phyloP scores from a whole-genome alignment of 2,888 invertebrate species.

The Nomada lathburiana region DNA sequence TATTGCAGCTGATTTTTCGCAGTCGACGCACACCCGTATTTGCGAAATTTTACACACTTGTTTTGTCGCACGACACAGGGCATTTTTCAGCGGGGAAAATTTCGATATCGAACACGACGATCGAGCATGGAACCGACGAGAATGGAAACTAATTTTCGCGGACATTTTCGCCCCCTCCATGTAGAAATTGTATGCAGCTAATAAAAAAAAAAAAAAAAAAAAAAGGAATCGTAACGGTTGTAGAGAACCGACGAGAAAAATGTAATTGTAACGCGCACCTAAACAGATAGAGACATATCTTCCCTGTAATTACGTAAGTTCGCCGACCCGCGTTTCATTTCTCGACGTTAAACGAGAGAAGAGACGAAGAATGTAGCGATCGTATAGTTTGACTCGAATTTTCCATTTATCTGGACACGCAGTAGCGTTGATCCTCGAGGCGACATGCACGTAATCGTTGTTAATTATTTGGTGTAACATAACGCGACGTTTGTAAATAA shows the following conservation, averaged over 20 bases:
- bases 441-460: conserved; percentile 69
- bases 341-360: conserved; percentile 6
- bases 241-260: conserved; percentile 54
- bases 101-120: conserved; percentile 32
- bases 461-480: conserved; percentile 78
- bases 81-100: conserved; percentile 31
- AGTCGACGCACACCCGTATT: conserved; percentile 28
- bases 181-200: conserved; percentile 39
- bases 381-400: conserved; percentile 51
- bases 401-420: conserved; percentile 41
- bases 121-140: conserved; percentile 27
- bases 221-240: conserved; percentile 54
- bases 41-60: conserved; percentile 38
- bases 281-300: conserved; percentile 66
- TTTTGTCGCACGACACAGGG: conserved; percentile 13
- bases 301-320: conserved; percentile 53
- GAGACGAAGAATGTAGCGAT: conserved; percentile 48
- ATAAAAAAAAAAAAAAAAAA: conserved; percentile 8
- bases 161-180: conserved; percentile 19
- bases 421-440: conserved; percentile 46
- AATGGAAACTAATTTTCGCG: conserved; percentile 45
- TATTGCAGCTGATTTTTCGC: conserved; percentile 32
- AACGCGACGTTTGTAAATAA: conserved; percentile 81
- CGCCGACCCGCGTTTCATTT: conserved; percentile 36
- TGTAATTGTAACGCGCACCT: conserved; percentile 67